Conservation (phyloP, 1,140 invertebrate species). For the Eriocheir sinensis region DNA sequence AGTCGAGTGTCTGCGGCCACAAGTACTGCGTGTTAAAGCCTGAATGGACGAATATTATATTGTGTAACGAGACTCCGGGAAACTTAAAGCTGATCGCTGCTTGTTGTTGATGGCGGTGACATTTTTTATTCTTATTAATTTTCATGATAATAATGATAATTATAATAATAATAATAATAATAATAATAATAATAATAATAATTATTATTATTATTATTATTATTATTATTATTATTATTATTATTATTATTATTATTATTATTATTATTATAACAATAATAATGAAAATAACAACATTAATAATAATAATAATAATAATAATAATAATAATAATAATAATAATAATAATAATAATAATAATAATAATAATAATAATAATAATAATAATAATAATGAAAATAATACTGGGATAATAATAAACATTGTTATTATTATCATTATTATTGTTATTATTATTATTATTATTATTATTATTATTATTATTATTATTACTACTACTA, state of each 20-base stretch:
- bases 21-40: too few species aligned
- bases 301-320: not conserved
- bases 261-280: conserved; percentile 33
- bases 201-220: conserved; percentile 48
- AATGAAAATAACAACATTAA: not conserved
- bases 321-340: conserved; percentile 40
- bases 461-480: not conserved
- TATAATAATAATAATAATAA: not conserved
- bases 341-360: conserved; percentile 39
- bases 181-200: conserved; percentile 16
- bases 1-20: too few species aligned
- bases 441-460: not conserved
- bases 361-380: not conserved
- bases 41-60: too few species aligned
- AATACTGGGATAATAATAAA: not conserved
- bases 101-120: not conserved
- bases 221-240: conserved; percentile 19
- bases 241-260: conserved; percentile 33
- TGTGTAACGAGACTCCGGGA: too few species aligned
- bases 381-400: not conserved
- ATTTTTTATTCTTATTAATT: not conserved
- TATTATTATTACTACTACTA: not conserved
- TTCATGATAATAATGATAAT: not conserved
- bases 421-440: not conserved
- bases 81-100: not conserved